Evolutionary conservation across 92 coral and sea anemone genomes (phyloP), one percentile per base, ranked within the genome.

Genomic region (Pocillopora meandrina): DNA sequence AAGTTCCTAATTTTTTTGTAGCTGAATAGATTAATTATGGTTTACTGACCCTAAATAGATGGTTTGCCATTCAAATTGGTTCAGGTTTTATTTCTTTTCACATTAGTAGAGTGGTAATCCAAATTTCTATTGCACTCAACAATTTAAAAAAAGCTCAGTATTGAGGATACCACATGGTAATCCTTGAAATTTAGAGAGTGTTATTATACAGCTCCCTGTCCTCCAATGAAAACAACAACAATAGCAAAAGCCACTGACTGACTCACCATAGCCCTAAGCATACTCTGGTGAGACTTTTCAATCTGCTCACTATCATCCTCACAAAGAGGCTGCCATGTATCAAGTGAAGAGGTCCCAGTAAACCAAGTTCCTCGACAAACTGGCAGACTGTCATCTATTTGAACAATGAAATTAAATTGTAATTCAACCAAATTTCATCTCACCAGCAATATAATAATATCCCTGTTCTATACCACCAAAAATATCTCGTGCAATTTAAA

Each of bases 351-450:
- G 34, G 89, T 75, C 26, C 99, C 99, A 79, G 87, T 88, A 69
- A 96, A 96, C 99, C 99, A 96, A 0, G 97, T 94, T 31, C 99
- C 99, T 82, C 99, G 76, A 68, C 94, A 89, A 17, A 96, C 98
- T 62, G 92, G 60, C 61, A 88, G 67, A 71, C 95, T 88, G 23
- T 84, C 82, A 64, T 89, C 98, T 95, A 83, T 5, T 47, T 57
- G 14, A 59, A 26, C 42, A 47, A 79, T 52, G 18, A 70, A 52
- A 12, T 20, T 56, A 3, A 42, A 42, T 12, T 12, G 16, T n/a
- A 26, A 21, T 42, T 61, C 21, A 10, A 72, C 26, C n/a, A 10
- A 9, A 72, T 72, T 23, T 35, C 72, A 11, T 9, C 17, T 33
- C 35, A 12, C 2, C 62, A 59, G 16, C 14, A 59, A 59, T 59